Base-by-base conservation (phyloP, 92 coral and sea anemone genomes). In the Parazoanthus atlanticus region DNA sequence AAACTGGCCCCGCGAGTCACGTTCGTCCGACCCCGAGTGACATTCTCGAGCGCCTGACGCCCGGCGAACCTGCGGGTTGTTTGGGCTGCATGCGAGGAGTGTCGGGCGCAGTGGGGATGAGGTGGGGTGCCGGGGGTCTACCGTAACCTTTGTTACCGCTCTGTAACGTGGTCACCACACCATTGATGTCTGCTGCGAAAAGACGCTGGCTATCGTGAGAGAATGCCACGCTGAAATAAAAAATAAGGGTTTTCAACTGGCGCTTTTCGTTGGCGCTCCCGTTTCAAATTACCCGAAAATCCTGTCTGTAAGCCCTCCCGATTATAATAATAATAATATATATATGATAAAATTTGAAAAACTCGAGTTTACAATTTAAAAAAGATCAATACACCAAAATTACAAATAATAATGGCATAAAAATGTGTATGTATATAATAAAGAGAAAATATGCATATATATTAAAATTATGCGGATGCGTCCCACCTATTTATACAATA, bases 71-170 rank as follows among this genome's bases (percentile, higher is more conserved):
- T 9, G 78, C 67, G 78, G 66, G 78, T 75, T 75, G 79, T 30
- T 71, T 84, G 67, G 65, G 78, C 74, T 84, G 87, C 76, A 30
- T 15, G 78, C 87, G 87, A 84, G 87, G 87, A 25, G 87, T 65
- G 87, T 70, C 66, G n/a, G 87, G 87, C 33, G 87, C 76, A 5
- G 54, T 74, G 13, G 78, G 87, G 28, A 84, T 84, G 69, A 84
- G 38, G 15, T 84, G 32, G 33, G 87, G 87, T 43, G 41, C 33
- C 15, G 78, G 87, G 8, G 78, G 78, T 32, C 67, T 84, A 9
- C 28, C 74, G 34, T 84, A 84, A 8, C 36, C 33, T 47, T 47
- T 70, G 67, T 28, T 71, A 15, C 74, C 78, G 64, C 78, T 84
- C 33, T 84, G 87, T 30, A 71, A 43, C 28, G 87, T 71, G 0